A percentile compares a stretch with the other conserved stretches of the same genome.
phyloP scores from a whole-genome alignment of 1,140 invertebrate species.

The Trigoniulus corallinus region DNA sequence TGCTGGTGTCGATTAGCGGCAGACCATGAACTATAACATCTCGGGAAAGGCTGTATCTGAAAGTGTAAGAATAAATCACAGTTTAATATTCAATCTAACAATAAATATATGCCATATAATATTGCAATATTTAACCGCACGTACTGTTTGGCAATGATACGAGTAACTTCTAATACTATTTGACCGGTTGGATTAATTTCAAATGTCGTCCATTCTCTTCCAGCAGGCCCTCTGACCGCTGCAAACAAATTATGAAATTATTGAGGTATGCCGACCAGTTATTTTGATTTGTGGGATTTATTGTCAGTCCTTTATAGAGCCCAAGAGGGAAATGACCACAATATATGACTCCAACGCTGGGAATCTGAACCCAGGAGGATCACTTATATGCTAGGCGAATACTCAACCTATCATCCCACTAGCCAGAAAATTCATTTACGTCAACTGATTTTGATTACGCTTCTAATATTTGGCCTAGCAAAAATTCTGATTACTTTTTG shows the following conservation, averaged over 20 bases:
- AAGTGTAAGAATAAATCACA: constrained; percentile 14
- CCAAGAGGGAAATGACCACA: too few species aligned
- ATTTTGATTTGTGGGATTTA: too few species aligned
- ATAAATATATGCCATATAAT: constrained; percentile 8
- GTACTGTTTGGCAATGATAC: constrained; percentile 69
- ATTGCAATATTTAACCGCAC: constrained; percentile 22
- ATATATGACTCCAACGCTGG: background rate
- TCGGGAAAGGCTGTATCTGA: constrained; percentile 60
- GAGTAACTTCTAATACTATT: constrained; percentile 64
- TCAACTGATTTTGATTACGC: too few species aligned
- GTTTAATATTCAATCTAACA: constrained; percentile 4
- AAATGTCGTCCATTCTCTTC: constrained; percentile 20
- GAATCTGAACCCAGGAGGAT: too few species aligned
- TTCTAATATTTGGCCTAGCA: too few species aligned
- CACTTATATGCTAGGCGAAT: too few species aligned
- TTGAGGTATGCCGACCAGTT: background rate
- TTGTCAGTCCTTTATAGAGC: background rate
- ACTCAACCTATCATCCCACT: too few species aligned
- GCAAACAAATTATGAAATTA: background rate
- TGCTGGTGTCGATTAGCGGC: constrained; percentile 74
- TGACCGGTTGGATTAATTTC: constrained; percentile 68
- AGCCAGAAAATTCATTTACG: too few species aligned
- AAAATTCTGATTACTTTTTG: too few species aligned
- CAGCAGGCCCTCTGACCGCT: constrained; percentile 2
- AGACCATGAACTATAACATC: constrained; percentile 75